phyloP scores from a whole-genome alignment of 2,888 invertebrate species.

The Acrobasis consociella region DNA sequence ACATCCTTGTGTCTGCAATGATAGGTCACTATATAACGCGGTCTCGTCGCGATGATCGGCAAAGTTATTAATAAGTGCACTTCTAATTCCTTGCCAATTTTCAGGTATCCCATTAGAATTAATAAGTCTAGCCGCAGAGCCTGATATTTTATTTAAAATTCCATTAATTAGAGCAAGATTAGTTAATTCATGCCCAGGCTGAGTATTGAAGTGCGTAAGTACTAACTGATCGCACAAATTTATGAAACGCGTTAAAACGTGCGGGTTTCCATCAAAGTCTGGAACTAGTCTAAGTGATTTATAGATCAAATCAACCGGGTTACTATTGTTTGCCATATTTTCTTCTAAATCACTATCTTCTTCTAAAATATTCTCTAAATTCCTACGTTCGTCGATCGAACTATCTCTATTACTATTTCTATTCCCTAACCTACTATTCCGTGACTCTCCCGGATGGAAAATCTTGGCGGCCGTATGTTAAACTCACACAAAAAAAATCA shows the following conservation, averaged over 20 bases:
- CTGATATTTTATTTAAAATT: conserved; percentile 19
- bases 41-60: conserved; percentile 20
- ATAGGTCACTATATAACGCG: conserved; percentile 35
- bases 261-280: too few relatives aligned
- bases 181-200: conserved; percentile 13
- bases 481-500: too few relatives aligned
- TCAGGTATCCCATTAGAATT: conserved; percentile 17
- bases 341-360: too few relatives aligned
- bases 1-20: conserved; percentile 22
- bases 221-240: conserved; percentile 6
- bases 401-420: too few relatives aligned
- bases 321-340: too few relatives aligned
- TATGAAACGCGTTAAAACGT: conserved; percentile 32
- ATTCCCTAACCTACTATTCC: too few relatives aligned
- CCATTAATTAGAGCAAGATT: conserved; percentile 8
- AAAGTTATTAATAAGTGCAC: conserved; percentile 19
- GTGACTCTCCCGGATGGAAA: too few relatives aligned
- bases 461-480: too few relatives aligned
- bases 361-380: too few relatives aligned
- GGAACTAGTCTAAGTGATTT: too few relatives aligned
- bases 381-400: too few relatives aligned
- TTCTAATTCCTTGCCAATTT: conserved; percentile 16
- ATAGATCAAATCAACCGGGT: too few relatives aligned
- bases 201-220: neutral
- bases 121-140: conserved; percentile 9